Percentiles rank a stretch among this genome's conserved stretches.
Conservation (phyloP, 2,888 invertebrate species). For the Sphaerophoria taeniata region DNA sequence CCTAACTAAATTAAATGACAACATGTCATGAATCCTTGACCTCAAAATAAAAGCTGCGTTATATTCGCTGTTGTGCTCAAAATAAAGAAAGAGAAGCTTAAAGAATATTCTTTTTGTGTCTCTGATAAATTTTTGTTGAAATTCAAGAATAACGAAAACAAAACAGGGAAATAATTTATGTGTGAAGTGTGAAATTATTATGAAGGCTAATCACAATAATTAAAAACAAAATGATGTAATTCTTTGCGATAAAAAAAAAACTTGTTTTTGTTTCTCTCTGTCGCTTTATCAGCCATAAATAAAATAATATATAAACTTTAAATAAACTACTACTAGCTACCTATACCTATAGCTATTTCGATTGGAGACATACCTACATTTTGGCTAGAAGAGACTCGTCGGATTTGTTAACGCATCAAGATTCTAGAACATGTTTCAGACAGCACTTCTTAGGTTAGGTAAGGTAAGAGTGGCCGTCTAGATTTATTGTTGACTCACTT, state of each 20-base stretch:
- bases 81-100: background rate
- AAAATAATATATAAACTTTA: background rate
- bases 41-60: background rate
- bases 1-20: slow-evolving; percentile 24
- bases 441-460: no score
- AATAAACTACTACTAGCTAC: no score
- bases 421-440: no score
- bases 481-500: no score
- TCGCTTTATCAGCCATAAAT: background rate
- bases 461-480: no score
- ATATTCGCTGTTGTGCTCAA: no score
- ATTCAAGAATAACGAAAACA: background rate
- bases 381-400: no score
- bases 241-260: background rate
- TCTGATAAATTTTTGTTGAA: background rate
- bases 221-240: background rate
- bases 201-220: background rate
- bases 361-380: no score
- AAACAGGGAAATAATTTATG: background rate
- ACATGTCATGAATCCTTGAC: slow-evolving; percentile 30
- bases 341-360: no score
- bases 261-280: background rate
- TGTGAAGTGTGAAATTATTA: background rate
- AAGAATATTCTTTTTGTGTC: background rate
- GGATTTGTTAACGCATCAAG: no score